Evolutionary conservation across 2,888 invertebrate species (phyloP), one percentile per base, ranked within the genome.

Genomic region (Nephrocerus scutellatus): DNA sequence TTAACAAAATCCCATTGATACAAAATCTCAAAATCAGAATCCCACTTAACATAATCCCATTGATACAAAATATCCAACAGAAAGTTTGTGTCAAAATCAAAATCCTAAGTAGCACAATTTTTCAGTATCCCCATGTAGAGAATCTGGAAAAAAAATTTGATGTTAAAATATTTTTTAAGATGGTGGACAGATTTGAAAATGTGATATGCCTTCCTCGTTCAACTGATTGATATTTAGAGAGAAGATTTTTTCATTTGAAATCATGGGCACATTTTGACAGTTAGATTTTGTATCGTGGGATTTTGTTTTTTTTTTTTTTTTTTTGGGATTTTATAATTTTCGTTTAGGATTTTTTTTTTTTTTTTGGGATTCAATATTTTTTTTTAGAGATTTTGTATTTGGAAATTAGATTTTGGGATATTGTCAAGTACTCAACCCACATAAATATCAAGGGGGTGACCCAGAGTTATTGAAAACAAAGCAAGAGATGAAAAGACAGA

Each of bases 291-390:
- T 30, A 16, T 23, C 30, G 10, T 23, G 23, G 7, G 10, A 7
- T 8, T 22, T 22, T 22, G 22, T 22, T 22, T 22, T 10, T 7
- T 28, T 29, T 30, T 37, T 29, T 39, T 28, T 35, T 22, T 30
- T 24, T 34, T 41, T 44, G 33, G 28, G 26, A 33, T 39, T 39
- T 36, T 36, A 43, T 45, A 45, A 43, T 36, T 43, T 43, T 43
- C 36, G 16, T 32, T 29, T 39, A 33, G 12, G 28, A 30, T 40
- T 43, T 37, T 42, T 43, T 40, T 40, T 38, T 40, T 38, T 32
- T 46, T 29, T 26, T 25, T 20, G 5, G 13, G 16, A 37, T 21
- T 10, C 12, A 13, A 29, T 34, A 9, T 30, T 18, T 30, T 22
- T 26, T 28, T 30, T 30, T 30, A 16, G 14, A n/a, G n/a, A n/a